These are phyloP conservation scores for Phrixothrix hirtus DNA, from an alignment of 2,888 invertebrate species.

Conservation along the genomic window DNA sequence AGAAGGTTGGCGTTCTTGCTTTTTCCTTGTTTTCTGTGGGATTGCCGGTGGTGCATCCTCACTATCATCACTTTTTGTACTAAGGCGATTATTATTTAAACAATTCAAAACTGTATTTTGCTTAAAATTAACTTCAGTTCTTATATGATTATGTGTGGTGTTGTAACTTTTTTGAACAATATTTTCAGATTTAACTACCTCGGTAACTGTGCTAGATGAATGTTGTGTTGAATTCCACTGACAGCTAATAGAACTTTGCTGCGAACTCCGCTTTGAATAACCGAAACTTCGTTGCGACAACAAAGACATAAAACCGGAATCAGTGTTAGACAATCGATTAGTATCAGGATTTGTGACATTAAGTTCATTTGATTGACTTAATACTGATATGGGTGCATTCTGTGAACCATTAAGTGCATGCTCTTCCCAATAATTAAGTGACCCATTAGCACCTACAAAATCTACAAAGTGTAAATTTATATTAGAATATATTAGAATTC, in stretches of 20 bases:
- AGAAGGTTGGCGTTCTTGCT: constrained; percentile 65
- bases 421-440: constrained; percentile 48
- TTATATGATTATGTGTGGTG: constrained; percentile 14
- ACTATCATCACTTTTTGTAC: constrained; percentile 34
- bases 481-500: no score
- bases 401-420: constrained; percentile 41
- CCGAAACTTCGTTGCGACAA: constrained; percentile 66
- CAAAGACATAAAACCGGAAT: constrained; percentile 67
- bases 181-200: constrained; percentile 46
- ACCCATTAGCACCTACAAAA: constrained; percentile 42
- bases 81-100: constrained; percentile 16
- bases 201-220: constrained; percentile 32
- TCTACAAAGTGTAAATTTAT: no score
- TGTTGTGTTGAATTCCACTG: constrained; percentile 48
- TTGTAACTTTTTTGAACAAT: constrained; percentile 36
- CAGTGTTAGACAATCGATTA: constrained; percentile 55
- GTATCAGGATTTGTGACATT: constrained; percentile 43
- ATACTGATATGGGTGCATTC: constrained; percentile 44
- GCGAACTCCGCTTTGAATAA: constrained; percentile 65
- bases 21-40: constrained; percentile 64
- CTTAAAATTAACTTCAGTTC: constrained; percentile 16
- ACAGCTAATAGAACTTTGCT: constrained; percentile 61
- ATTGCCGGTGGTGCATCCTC: constrained; percentile 61
- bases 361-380: constrained; percentile 43
- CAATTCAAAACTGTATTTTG: constrained; percentile 18